phyloP scores from a whole-genome alignment of 1,140 invertebrate genomes.

The Drosophila jambulina region DNA sequence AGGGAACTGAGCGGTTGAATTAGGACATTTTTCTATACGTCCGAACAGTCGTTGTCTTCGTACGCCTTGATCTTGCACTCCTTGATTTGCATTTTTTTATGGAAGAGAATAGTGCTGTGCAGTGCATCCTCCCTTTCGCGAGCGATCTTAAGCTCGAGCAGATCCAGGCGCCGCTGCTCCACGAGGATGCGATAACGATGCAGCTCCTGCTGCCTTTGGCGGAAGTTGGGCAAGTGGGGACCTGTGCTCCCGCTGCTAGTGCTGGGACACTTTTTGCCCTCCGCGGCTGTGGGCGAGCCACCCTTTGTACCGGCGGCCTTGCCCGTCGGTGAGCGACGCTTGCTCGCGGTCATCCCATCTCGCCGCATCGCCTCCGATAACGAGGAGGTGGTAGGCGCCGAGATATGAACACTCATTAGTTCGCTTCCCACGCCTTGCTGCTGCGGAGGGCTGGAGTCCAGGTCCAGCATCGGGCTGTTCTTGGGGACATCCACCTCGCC shows the following conservation, averaged over 20 bases:
- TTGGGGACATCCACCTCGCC: slow-evolving; percentile 41
- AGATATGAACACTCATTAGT: slow-evolving; percentile 23
- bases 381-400: slow-evolving; percentile 6
- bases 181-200: slow-evolving; percentile 69
- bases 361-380: slow-evolving; percentile 2
- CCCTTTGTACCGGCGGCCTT: background rate
- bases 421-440: slow-evolving; percentile 1
- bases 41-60: slow-evolving; percentile 68
- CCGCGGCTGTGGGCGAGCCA: slow-evolving; percentile 1
- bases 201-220: slow-evolving; percentile 69
- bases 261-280: slow-evolving; percentile 19
- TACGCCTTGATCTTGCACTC: slow-evolving; percentile 60
- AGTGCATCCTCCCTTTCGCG: slow-evolving; percentile 73
- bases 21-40: slow-evolving; percentile 39
- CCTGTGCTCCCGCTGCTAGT: slow-evolving; percentile 25
- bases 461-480: slow-evolving; percentile 37
- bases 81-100: slow-evolving; percentile 73
- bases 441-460: slow-evolving; percentile 2
- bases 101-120: slow-evolving; percentile 68
- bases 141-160: slow-evolving; percentile 69
- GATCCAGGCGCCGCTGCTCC: slow-evolving; percentile 67
- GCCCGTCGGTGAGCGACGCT: slow-evolving; percentile 22
- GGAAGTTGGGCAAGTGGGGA: slow-evolving; percentile 45
- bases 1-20: background rate
- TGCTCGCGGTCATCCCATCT: background rate